These are phyloP conservation scores for Hyla sarda DNA, from an alignment of 2,113 vertebrate genomes.

Conservation along the genomic window DNA sequence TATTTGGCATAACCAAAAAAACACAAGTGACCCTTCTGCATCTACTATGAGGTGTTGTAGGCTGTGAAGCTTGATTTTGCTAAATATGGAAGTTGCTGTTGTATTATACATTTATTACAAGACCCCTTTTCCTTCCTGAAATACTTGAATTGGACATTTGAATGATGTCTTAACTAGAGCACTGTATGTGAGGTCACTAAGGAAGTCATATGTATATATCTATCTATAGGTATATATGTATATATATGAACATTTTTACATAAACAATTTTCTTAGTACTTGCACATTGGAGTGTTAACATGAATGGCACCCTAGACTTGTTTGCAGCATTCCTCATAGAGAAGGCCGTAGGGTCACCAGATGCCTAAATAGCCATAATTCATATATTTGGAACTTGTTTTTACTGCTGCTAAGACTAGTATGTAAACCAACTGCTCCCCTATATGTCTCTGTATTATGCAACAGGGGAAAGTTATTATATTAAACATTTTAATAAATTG, in stretches of 20 bases:
- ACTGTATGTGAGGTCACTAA: conserved; percentile 67
- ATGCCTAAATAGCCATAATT: conserved; percentile 37
- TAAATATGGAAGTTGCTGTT: conserved; percentile 20
- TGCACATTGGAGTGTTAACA: neutral
- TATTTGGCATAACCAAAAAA: neutral
- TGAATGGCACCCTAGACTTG: neutral
- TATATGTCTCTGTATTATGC: neutral
- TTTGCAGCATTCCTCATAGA: conserved; percentile 11
- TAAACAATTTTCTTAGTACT: conserved; percentile 1
- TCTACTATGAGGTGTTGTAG: neutral
- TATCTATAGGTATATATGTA: conserved; percentile 38
- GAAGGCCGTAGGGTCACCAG: conserved; percentile 30
- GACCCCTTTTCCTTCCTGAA: conserved; percentile 72
- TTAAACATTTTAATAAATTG: conserved; percentile 27
- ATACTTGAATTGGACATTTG: conserved; percentile 81
- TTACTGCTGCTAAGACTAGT: neutral
- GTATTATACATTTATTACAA: conserved; percentile 15
- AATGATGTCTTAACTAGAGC: conserved; percentile 68
- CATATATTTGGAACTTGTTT: neutral
- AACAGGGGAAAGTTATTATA: conserved; percentile 51
- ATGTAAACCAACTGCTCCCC: neutral
- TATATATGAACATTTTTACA: conserved; percentile 22
- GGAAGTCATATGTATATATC: conserved; percentile 59
- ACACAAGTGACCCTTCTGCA: neutral
- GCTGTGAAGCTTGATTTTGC: neutral